Percentiles rank a stretch among this genome's conserved stretches.
These are phyloP conservation scores for Icerya purchasi DNA, from an alignment of 2,888 invertebrate genomes.

Conservation along the genomic window DNA sequence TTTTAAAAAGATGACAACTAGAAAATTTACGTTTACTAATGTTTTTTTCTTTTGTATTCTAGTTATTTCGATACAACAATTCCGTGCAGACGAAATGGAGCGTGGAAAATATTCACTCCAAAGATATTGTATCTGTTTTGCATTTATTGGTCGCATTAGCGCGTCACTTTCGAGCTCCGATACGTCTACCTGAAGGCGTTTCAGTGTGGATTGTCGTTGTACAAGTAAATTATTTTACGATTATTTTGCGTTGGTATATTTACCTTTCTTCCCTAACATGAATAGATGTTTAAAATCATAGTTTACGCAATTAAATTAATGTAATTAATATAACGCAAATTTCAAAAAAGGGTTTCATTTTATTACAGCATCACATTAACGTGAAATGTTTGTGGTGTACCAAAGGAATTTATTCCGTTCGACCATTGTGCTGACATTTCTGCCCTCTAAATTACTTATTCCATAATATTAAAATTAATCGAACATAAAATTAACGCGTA, in stretches of 20 bases:
- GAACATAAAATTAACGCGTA: too few relatives aligned
- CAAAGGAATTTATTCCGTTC: too few relatives aligned
- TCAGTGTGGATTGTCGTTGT: slow-evolving; percentile 78
- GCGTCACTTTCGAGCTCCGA: slow-evolving; percentile 83
- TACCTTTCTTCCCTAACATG: background rate
- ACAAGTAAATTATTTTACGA: slow-evolving; percentile 29
- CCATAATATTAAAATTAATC: too few relatives aligned
- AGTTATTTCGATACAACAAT: slow-evolving; percentile 46
- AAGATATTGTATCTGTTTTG: slow-evolving; percentile 86
- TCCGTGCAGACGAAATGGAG: slow-evolving; percentile 83
- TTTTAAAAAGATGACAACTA: too few relatives aligned
- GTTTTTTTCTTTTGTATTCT: slow-evolving; percentile 19
- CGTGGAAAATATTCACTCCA: slow-evolving; percentile 87
- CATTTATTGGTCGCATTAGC: slow-evolving; percentile 83
- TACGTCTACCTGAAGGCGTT: slow-evolving; percentile 92
- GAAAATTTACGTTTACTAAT: too few relatives aligned
- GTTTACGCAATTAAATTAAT: background rate
- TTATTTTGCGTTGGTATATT: background rate
- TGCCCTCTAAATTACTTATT: too few relatives aligned
- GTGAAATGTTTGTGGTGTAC: too few relatives aligned
- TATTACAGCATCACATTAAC: too few relatives aligned
- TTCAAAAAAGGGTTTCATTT: too few relatives aligned
- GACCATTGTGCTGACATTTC: too few relatives aligned
- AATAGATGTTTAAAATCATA: background rate
- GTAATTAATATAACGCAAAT: too few relatives aligned